Evolutionary conservation across 2,888 invertebrate species (phyloP), one percentile per base, ranked within the genome.

Genomic region (Hipparchia semele): DNA sequence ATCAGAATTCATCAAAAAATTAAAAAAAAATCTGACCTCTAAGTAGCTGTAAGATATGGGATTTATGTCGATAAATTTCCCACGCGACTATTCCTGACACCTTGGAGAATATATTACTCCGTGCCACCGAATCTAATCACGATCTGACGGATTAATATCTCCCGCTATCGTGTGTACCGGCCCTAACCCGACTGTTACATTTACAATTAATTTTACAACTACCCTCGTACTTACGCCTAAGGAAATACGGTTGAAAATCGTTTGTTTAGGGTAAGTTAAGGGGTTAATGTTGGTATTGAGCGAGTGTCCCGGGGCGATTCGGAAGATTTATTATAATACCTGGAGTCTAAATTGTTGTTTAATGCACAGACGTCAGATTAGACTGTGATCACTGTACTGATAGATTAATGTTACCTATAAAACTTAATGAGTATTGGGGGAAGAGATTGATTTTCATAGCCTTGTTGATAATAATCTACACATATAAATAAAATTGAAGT

Each of bases 41-140:
- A 39, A 39, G 39, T 39, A 39, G 39, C 39, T 6, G 53, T 54
- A 54, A 12, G 2, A 23, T 23, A 23, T 23, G 23, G 23, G 51
- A 33, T 45, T 39, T 65, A 62, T 79, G 56, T 79, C 73, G 75
- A 77, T 69, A 75, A 62, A 12, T 33, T 54, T 51, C 13, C n/a
- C 33, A 73, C 83, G 75, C 74, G 82, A 73, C 83, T 86, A 80
- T 69, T 70, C 68, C 78, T 80, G 86, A 87, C 92, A 92, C 92
- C 92, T 92, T 90, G 78, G 80, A 83, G 87, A 90, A 90, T 90
- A 91, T 87, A 92, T 90, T 90, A 91, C 90, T 89, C 84, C 92
- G 91, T 92, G 92, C 92, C 89, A 84, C 89, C 87, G 92, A 93
- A 92, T 93, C 91, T 93, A 91, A 92, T 93, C 92, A 91, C 87